Evolutionary conservation across 2,888 invertebrate species (phyloP).

Genomic region (Eristalis tenax): DNA sequence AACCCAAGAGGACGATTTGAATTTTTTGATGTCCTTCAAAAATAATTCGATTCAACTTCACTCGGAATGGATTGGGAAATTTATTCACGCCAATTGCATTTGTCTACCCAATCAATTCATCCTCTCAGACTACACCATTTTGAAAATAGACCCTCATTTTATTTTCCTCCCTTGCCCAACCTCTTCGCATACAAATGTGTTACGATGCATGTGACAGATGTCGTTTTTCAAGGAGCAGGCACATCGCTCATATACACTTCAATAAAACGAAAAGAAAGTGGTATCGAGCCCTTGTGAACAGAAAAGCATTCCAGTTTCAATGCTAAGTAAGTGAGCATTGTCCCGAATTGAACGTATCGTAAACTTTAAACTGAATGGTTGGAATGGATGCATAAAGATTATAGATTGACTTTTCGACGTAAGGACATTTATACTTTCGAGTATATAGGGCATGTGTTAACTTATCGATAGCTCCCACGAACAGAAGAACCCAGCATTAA

Average conservation of each 20-base stretch:
- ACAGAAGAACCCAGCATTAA: background rate
- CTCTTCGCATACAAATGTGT: background rate
- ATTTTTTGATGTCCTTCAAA: background rate
- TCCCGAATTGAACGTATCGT: background rate
- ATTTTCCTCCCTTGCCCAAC: background rate
- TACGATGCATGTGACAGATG: background rate
- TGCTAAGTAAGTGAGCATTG: background rate
- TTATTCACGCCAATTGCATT: background rate
- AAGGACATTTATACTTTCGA: background rate
- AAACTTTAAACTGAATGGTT: background rate
- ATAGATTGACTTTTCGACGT: background rate
- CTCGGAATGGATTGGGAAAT: background rate
- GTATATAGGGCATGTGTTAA: background rate
- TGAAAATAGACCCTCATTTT: background rate
- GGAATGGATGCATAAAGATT: background rate
- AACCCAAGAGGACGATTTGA: background rate
- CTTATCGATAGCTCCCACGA: background rate
- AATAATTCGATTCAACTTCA: background rate
- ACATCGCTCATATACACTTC: background rate
- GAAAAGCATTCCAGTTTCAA: background rate
- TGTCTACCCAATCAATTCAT: background rate
- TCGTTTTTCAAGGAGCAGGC: background rate
- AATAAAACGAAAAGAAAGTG: background rate
- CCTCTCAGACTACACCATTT: background rate
- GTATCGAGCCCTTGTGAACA: background rate